Percentiles rank a stretch among this genome's conserved stretches.
These are phyloP conservation scores for Centropyge bicolor DNA, from an alignment of 2,797 vertebrate species.

Conservation along the genomic window DNA sequence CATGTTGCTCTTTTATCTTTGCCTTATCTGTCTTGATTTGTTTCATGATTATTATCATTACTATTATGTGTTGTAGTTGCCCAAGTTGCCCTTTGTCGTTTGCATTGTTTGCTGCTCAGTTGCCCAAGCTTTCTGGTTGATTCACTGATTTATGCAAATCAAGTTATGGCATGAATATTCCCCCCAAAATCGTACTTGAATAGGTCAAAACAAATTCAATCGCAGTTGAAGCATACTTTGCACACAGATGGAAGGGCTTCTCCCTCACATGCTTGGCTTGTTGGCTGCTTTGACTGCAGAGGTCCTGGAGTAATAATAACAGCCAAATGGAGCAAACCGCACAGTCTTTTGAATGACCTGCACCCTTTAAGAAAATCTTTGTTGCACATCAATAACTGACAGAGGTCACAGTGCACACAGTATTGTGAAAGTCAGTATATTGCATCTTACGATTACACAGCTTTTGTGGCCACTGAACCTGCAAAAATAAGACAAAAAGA, in stretches of 20 bases:
- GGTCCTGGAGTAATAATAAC: constrained; percentile 50
- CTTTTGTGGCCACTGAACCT: too few species aligned
- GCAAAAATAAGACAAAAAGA: too few species aligned
- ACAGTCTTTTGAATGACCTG: constrained; percentile 19
- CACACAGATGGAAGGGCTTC: constrained; percentile 53
- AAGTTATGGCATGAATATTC: constrained; percentile 34
- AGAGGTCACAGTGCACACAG: background rate
- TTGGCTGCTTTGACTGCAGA: constrained; percentile 35
- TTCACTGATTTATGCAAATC: constrained; percentile 49
- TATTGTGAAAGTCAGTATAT: background rate
- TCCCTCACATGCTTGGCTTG: constrained; percentile 38
- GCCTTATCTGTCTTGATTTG: background rate
- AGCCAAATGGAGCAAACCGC: constrained; percentile 46
- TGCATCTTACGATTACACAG: background rate
- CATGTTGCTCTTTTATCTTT: constrained; percentile 10
- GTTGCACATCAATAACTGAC: constrained; percentile 1
- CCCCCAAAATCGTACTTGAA: constrained; percentile 32
- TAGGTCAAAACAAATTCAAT: constrained; percentile 26
- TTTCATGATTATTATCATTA: constrained; percentile 12
- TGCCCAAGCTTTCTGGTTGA: constrained; percentile 14
- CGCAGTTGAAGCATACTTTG: constrained; percentile 50
- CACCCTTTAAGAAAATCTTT: constrained; percentile 3
- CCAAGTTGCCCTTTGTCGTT: constrained; percentile 40
- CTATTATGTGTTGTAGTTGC: constrained; percentile 15
- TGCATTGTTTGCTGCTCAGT: constrained; percentile 41